These are phyloP conservation scores for Scaeva pyrastri DNA, from an alignment of 2,888 invertebrate genomes.

Conservation along the genomic window DNA sequence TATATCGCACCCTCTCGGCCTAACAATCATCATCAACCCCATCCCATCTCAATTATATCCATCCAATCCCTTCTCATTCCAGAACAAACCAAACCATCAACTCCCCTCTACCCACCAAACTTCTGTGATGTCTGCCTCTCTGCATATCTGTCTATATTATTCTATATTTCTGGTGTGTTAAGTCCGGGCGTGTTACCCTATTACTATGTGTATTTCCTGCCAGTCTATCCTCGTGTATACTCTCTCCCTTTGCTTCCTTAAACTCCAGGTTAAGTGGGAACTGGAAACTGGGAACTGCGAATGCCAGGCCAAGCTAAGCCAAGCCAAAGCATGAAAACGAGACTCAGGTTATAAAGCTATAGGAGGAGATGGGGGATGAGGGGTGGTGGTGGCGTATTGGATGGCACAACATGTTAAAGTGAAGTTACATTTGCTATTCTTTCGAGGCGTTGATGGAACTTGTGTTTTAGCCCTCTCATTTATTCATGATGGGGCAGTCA, in stretches of 20 bases:
- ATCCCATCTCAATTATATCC: neutral
- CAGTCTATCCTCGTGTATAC: neutral
- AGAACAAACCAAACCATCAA: neutral
- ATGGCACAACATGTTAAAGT: conserved; percentile 65
- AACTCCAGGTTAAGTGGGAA: conserved; percentile 61
- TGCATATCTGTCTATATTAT: conserved; percentile 56
- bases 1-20: conserved; percentile 54
- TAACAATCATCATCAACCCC: conserved; percentile 30
- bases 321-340: conserved; percentile 51
- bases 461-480: conserved; percentile 70
- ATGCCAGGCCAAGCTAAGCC: no score
- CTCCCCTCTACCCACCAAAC: neutral
- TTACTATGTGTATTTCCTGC: conserved; percentile 26
- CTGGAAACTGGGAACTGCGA: conserved; percentile 41
- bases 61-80: neutral
- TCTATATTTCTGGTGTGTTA: conserved; percentile 40
- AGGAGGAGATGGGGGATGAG: neutral
- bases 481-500: conserved; percentile 71
- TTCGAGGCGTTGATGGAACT: conserved; percentile 73
- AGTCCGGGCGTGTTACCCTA: conserved; percentile 49
- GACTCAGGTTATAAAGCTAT: conserved; percentile 50
- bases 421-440: conserved; percentile 71
- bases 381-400: conserved; percentile 26
- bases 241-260: conserved; percentile 37
- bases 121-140: conserved; percentile 43